phyloP scores from a whole-genome alignment of 2,113 vertebrate genomes.

The Ammodytes dubius region DNA sequence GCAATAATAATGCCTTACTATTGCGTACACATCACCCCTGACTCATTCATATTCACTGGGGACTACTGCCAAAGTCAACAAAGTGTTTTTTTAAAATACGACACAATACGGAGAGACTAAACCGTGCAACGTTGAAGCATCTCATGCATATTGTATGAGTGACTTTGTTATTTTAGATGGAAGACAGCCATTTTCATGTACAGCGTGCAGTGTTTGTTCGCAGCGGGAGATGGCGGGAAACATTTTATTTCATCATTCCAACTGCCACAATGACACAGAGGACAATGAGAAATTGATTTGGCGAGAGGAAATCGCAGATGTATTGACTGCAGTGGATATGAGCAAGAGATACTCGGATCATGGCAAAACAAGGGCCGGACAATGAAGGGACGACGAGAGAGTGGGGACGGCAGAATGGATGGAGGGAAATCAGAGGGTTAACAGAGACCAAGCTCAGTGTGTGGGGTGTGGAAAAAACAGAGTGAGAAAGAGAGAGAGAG shows the following conservation, averaged over 20 bases:
- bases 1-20: not conserved
- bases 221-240: not conserved
- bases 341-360: not conserved
- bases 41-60: not conserved
- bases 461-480: constrained; percentile 18
- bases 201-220: not conserved
- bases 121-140: not conserved
- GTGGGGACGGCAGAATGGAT: constrained; percentile 1
- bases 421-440: constrained; percentile 27
- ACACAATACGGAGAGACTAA: not conserved
- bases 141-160: constrained; percentile 16
- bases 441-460: constrained; percentile 2
- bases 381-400: not conserved
- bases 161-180: constrained; percentile 16
- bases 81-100: not conserved
- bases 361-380: not conserved
- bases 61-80: not conserved
- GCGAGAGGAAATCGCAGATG: constrained; percentile 21
- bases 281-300: constrained; percentile 8
- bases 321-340: not conserved
- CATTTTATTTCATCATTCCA: not conserved
- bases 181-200: constrained; percentile 1
- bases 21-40: not conserved
- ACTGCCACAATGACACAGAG: not conserved
- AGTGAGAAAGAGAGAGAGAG: constrained; percentile 40